Evolutionary conservation across 2,797 vertebrate genomes (phyloP), one percentile per base, ranked within the genome.

Genomic region (Gallinago solitaria): DNA sequence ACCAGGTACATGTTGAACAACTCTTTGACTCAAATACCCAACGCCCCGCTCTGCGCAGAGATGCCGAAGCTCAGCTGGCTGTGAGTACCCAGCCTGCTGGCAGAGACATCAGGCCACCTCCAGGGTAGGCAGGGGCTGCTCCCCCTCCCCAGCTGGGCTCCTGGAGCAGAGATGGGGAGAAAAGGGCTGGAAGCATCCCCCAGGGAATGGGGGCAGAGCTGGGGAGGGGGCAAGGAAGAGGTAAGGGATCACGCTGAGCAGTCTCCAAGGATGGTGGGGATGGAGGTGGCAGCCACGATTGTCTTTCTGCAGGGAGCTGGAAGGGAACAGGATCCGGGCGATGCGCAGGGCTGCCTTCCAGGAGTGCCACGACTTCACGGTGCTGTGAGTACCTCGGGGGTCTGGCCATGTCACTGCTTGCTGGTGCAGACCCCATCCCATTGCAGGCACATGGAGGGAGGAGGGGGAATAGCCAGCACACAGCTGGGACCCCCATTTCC

Each of bases 51-150:
- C 47, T 98, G 97, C 11, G 32, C 50, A 2, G 97, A 98, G 85
- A 97, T 93, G 92, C 97, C 96, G 2, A 96, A 86, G 64, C 96
- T 98, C 13, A 98, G 97, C 86, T 98, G 98, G 97, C 89, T 97
- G 97, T 97, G 82, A 97, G 95, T 97, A 59, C 53, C 27, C 7
- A 8, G 39, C 27, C 28, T 25, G 70, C 37, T 1, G 2, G 63
- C 47, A 3, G 53, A 1, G 7, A 51, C 24, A 11, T 23, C 1
- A 14, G 25, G 16, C 39, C 33, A 60, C 60, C 23, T 10, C 23
- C 3, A 1, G 50, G 14, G 17, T 5, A 6, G 68, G 45, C 45
- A 30, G 33, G 8, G 20, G 45, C 33, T 45, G 39, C 41, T 47
- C 15, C 33, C 3, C 1, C 24, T 30, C 32, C 27, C 39, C 4